Base-by-base conservation (phyloP, 2,888 invertebrate species). In the Clusia tigrina region DNA sequence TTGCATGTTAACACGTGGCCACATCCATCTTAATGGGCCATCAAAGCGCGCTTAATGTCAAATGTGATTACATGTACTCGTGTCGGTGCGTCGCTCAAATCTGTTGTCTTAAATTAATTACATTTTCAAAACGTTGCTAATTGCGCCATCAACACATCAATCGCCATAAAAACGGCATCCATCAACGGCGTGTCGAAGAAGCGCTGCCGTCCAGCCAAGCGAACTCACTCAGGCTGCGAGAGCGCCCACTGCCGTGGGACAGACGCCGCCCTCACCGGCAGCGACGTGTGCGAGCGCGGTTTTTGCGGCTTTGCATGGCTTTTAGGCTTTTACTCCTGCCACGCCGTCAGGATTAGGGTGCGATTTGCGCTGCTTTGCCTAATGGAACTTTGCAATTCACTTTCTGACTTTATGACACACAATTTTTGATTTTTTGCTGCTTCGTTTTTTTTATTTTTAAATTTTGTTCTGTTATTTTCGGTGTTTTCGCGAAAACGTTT, bases 311-410 rank as follows among this genome's bases (percentile, higher is more conserved):
- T 42, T 15, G 42, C n/a, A 17, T 70, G 59, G 60, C 51, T 58
- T 67, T 62, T 53, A n/a, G 66, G 67, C 74, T 68, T 75, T 66
- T 23, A 38, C 10, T 15, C 12, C n/a, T 42, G 10, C 23, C 22
- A 23, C 62, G 61, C 65, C n/a, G n/a, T n/a, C n/a, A n/a, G n/a
- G n/a, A n/a, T n/a, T n/a, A n/a, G n/a, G n/a, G n/a, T n/a, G n/a
- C 67, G 74, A 74, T 70, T 74, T 76, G 63, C 62, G 42, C 42
- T 6, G 15, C 42, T 17, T 6, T 69, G 73, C 74, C 71, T 73
- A 74, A 77, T 77, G 71, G 67, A 76, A 70, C 76, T 77, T 72
- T 77, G 70, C 71, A 73, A 77, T 77, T 76, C 77, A 64, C 71
- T 77, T 76, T 74, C 74, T 74, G 71, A 74, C 71, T 77, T 74